These are phyloP conservation scores for Philypnodon macrostomus DNA, from an alignment of 2,797 vertebrate species.

Conservation along the genomic window DNA sequence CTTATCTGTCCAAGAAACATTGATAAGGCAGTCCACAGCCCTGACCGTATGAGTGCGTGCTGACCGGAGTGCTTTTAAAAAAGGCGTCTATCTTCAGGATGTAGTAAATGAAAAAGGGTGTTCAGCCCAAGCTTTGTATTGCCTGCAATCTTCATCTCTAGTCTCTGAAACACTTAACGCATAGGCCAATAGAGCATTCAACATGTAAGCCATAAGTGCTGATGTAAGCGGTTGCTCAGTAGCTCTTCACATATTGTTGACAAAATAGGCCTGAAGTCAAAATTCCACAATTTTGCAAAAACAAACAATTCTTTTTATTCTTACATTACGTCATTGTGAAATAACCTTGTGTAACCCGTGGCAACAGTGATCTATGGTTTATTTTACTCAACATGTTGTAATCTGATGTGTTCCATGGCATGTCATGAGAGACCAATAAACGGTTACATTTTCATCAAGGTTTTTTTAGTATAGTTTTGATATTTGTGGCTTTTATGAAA, in stretches of 20 bases:
- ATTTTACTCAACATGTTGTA: slow-evolving; percentile 10
- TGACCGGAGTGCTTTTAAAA: background rate
- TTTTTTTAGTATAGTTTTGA: no score
- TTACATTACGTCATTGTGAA: background rate
- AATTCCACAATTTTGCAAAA: background rate
- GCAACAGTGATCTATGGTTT: background rate
- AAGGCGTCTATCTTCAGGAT: background rate
- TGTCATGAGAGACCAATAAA: slow-evolving; percentile 14
- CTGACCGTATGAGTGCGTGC: background rate
- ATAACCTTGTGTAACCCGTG: slow-evolving; percentile 4
- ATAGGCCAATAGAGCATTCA: background rate
- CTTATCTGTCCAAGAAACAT: slow-evolving; percentile 39
- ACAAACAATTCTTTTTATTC: background rate
- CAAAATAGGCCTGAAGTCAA: background rate
- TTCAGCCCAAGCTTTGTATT: slow-evolving; percentile 13
- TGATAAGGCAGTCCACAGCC: slow-evolving; percentile 36
- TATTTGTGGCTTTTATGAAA: no score
- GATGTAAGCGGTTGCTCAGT: background rate
- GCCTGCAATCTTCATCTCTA: background rate
- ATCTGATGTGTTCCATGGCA: slow-evolving; percentile 9
- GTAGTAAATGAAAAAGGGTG: background rate
- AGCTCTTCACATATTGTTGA: background rate
- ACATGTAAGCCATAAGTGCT: slow-evolving; percentile 1
- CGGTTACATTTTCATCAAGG: no score
- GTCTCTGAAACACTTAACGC: slow-evolving; percentile 1